Evolutionary conservation across 2,797 vertebrate genomes (phyloP), one percentile per base, ranked within the genome.

Genomic region (Potorous gilbertii): DNA sequence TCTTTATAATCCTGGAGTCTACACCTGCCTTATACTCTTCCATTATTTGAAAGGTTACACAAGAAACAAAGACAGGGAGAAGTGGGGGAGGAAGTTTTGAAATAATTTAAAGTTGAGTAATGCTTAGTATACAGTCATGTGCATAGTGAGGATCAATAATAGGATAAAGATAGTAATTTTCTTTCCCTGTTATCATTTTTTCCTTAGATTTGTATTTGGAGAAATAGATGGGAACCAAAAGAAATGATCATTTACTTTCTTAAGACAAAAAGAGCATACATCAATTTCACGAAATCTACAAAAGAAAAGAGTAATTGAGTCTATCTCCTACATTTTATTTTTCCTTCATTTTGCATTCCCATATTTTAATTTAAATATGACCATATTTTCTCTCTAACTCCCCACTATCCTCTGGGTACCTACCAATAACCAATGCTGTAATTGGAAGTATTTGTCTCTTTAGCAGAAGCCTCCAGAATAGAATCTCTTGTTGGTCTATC

Each of bases 371-470:
- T 56, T 56, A 31, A 5, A 50, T n/a, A 62, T 54, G 93, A 54
- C 16, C 14, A 90, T 50, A 21, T 54, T 91, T 81, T 28, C 52
- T 4, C 54, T 92, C 95, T 74, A 5, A 95, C 54, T 91, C 89
- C 92, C 91, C 91, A 6, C 34, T 57, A 62, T 93, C 12, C 81
- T 52, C 95, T 50, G 2, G 54, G 29, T 57, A 92, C 13, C 31
- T 92, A 16, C 34, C 91, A 96, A 74, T 89, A 92, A 46, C 14
- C 50, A 62, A 81, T 9, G 52, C 40, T 29, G 18, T 11, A 54
- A 93, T 92, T 92, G 18, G 16, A 62, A 94, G n/a, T 95, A 16
- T 66, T 54, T 92, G 34, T 56, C 52, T 87, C 90, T 50, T 95
- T 3, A 52, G 34, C 54, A 57, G 54, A 66, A 18, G 55, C 16